These are phyloP conservation scores for Dromas ardeola DNA, from an alignment of 2,113 vertebrate genomes.

Conservation along the genomic window DNA sequence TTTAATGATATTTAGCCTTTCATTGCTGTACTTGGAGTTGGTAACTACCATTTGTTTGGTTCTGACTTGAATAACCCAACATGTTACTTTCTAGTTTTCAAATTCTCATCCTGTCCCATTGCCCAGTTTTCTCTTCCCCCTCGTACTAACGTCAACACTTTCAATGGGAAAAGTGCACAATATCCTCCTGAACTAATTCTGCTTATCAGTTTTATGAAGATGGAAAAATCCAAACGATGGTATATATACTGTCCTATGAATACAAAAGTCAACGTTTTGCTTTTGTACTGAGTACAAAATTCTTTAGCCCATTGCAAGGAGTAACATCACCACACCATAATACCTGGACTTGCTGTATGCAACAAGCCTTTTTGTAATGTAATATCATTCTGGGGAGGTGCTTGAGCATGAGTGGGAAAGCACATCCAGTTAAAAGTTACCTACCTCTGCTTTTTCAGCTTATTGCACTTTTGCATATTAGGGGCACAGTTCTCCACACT, in stretches of 20 bases:
- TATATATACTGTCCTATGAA: background rate
- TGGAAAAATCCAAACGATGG: background rate
- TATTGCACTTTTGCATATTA: background rate
- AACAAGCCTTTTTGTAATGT: background rate
- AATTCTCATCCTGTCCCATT: background rate
- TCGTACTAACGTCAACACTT: background rate
- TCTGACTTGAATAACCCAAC: background rate
- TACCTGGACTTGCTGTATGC: background rate
- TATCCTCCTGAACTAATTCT: background rate
- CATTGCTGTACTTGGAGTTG: slow-evolving; percentile 8
- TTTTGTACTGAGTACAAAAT: background rate
- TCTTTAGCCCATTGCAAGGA: background rate
- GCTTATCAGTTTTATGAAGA: background rate
- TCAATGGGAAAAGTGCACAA: background rate
- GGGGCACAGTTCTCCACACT: background rate
- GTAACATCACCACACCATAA: background rate
- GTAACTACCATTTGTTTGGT: slow-evolving; percentile 6
- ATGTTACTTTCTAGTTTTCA: slow-evolving; percentile 34
- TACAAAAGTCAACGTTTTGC: background rate
- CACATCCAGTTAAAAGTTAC: background rate
- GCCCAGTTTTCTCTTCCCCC: background rate
- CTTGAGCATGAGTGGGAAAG: background rate
- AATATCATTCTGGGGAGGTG: background rate
- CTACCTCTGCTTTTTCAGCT: background rate
- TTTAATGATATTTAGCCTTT: slow-evolving; percentile 50